These are phyloP conservation scores for Mionectes olivaceus DNA, from an alignment of 2,797 vertebrate genomes.

Conservation along the genomic window DNA sequence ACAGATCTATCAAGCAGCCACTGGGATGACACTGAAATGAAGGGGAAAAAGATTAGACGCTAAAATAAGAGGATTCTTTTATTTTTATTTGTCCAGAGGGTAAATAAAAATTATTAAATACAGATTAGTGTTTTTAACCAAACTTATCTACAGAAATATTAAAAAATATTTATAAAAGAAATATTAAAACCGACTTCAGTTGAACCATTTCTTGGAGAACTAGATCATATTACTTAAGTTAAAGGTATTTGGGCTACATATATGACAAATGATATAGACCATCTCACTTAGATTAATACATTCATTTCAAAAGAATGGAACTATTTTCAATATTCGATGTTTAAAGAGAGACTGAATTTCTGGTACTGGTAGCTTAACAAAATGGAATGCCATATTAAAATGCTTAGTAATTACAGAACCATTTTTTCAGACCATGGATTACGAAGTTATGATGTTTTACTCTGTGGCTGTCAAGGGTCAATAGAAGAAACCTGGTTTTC, in stretches of 20 bases:
- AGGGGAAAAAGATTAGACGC: not conserved
- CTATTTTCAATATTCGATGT: not conserved
- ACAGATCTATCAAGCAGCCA: constrained; percentile 97
- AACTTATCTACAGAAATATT: not conserved
- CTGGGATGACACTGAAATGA: constrained; percentile 93
- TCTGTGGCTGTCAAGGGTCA: not conserved
- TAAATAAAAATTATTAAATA: not conserved
- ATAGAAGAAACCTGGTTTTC: not conserved
- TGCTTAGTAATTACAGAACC: not conserved
- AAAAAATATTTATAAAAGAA: not conserved
- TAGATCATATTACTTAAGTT: not conserved
- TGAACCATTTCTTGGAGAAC: not conserved
- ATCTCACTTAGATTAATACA: not conserved
- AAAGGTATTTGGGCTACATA: not conserved
- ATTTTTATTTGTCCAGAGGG: not conserved
- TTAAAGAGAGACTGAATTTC: not conserved
- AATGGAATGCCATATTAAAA: not conserved
- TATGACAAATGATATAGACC: accelerated
- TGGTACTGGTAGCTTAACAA: not conserved
- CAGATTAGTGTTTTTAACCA: no score
- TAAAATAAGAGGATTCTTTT: not conserved
- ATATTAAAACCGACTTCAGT: not conserved
- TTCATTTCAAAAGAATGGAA: not conserved
- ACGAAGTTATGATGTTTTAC: not conserved
- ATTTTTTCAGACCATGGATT: not conserved